Conservation (phyloP, 2,797 vertebrate genomes). For the Eupleurogrammus muticus region DNA sequence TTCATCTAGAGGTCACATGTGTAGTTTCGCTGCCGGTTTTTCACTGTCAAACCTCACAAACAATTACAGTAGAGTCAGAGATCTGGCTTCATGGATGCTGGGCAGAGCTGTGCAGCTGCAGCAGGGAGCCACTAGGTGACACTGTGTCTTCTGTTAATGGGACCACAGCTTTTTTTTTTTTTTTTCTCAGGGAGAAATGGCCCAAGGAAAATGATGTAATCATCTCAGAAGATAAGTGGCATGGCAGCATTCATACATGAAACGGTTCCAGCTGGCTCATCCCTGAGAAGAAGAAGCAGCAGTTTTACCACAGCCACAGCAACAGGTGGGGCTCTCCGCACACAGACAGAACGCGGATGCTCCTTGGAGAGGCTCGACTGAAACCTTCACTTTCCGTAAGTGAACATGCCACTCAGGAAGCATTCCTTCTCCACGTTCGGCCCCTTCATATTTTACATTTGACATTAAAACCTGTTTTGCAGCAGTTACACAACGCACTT, state of each 20-base stretch:
- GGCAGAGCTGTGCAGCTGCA: constrained; percentile 30
- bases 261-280: constrained; percentile 34
- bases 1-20: neutral
- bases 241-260: constrained; percentile 37
- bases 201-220: constrained; percentile 62
- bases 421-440: constrained; percentile 56
- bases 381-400: constrained; percentile 54
- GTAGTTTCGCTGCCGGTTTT: neutral
- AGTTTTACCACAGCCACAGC: too few species aligned
- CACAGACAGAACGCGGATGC: constrained; percentile 12
- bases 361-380: constrained; percentile 25
- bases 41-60: neutral
- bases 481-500: constrained; percentile 58
- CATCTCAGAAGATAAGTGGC: constrained; percentile 43
- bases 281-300: neutral
- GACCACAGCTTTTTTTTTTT: neutral
- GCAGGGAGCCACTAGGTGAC: constrained; percentile 61
- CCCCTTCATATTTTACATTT: constrained; percentile 26
- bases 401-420: constrained; percentile 42
- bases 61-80: neutral
- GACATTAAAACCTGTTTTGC: constrained; percentile 77
- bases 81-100: neutral
- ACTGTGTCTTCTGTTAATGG: constrained; percentile 49
- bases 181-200: constrained; percentile 5
- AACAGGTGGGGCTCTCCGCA: constrained; percentile 26